phyloP scores from a whole-genome alignment of 2,797 vertebrate genomes.

The Lepilemur ruficaudatus region DNA sequence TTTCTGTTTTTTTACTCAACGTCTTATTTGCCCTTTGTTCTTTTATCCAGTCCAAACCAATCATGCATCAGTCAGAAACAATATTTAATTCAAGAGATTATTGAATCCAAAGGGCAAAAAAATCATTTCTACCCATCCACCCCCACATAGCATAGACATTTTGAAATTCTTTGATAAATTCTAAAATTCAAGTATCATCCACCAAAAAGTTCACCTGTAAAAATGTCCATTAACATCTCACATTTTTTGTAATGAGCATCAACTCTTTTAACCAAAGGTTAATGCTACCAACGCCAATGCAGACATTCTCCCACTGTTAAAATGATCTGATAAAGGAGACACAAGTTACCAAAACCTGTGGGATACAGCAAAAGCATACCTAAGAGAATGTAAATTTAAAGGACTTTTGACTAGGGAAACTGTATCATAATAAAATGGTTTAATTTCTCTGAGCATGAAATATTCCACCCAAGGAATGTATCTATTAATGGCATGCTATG shows the following conservation, averaged over 20 bases:
- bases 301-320: neutral
- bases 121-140: neutral
- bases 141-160: neutral
- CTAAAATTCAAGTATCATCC: neutral
- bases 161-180: slow-evolving; percentile 16
- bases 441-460: slow-evolving; percentile 51
- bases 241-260: neutral
- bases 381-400: slow-evolving; percentile 38
- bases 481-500: slow-evolving; percentile 67
- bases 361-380: no score
- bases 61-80: neutral
- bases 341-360: no score
- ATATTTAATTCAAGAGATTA: slow-evolving; percentile 20
- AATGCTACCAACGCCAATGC: neutral
- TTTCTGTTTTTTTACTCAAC: neutral
- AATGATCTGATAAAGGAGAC: neutral
- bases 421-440: slow-evolving; percentile 57
- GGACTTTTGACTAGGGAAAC: neutral
- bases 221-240: neutral
- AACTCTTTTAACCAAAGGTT: neutral
- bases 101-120: neutral
- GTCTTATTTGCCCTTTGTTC: neutral
- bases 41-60: slow-evolving; percentile 22
- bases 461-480: slow-evolving; percentile 40
- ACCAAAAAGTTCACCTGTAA: neutral